Evolutionary conservation across 2,888 invertebrate genomes (phyloP), one percentile per base, ranked within the genome.

Genomic region (Drosophila kanekoi): DNA sequence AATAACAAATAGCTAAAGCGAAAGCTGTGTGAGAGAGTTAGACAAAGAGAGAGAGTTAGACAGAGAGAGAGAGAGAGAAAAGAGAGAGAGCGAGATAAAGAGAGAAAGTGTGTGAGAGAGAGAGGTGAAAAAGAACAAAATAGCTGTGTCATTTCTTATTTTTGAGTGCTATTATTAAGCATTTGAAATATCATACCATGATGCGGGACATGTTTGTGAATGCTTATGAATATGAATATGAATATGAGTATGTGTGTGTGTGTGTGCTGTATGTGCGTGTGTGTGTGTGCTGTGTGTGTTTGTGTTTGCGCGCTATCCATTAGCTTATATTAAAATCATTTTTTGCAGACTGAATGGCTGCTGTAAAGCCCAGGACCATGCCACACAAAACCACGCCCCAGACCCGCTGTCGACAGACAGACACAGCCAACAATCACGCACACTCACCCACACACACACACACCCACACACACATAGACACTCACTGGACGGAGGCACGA

Each of bases 241-340:
- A 61, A 37, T 57, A 28, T 47, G 40, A 11, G 13, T 41, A 35
- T 43, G 28, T 43, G 14, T 35, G 57, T 43, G 32, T 35, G 48
- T 1, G 33, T 41, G 33, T 54, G 18, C 18, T 18, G 43, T 59
- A 48, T 57, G 33, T 38, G 65, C 45, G 41, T 43, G 56, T 51
- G 44, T 58, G 58, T 38, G 54, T 47, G 40, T 74, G 51, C 33
- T 57, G 33, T 60, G 40, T 66, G 45, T 75, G 70, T 76, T 72
- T 85, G 80, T 82, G 80, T 63, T 82, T 75, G 74, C 72, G 81
- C 81, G 75, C 77, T 89, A 85, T 85, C 89, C 85, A 85, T 85
- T 85, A 85, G 85, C 89, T 87, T 84, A 87, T 85, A 85, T 85
- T 85, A 87, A 86, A 89, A 86, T 87, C 76, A 82, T 87, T 87